Percentiles rank a stretch among this genome's conserved stretches.
Evolutionary conservation across 2,888 invertebrate genomes (phyloP).

Genomic region (Eristalis tenax): DNA sequence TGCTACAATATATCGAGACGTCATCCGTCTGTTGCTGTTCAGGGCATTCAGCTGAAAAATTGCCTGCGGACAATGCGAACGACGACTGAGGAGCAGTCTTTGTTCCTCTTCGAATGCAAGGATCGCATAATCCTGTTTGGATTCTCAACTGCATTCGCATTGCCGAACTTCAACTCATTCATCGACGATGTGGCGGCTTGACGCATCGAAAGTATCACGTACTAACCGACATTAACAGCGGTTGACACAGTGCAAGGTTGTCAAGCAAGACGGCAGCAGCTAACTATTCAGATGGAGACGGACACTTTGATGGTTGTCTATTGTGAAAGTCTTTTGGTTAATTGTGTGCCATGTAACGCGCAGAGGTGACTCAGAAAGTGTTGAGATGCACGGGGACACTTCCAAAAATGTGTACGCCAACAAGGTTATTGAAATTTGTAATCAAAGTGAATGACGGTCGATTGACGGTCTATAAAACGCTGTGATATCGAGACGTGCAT

Average conservation of each 20-base stretch:
- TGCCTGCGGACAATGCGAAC: constrained; percentile 2
- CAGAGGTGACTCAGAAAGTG: neutral
- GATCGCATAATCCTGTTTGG: no score
- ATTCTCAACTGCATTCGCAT: no score
- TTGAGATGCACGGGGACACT: neutral
- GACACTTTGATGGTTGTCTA: neutral
- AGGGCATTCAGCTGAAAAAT: constrained; percentile 17
- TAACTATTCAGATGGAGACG: neutral
- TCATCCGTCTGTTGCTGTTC: neutral
- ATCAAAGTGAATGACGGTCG: neutral
- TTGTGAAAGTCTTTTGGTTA: neutral
- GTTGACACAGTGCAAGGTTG: neutral
- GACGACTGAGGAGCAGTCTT: neutral
- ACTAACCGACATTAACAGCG: neutral
- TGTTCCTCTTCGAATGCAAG: neutral
- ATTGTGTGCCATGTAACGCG: neutral
- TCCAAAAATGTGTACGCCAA: neutral
- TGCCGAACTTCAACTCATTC: no score
- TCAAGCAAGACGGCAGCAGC: neutral
- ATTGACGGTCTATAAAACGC: neutral
- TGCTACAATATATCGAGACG: neutral
- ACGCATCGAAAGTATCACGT: neutral
- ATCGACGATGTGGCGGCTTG: neutral
- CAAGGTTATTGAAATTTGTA: neutral
- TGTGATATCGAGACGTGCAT: neutral